phyloP scores from a whole-genome alignment of 2,797 vertebrate species.

The Aphelocoma californica region DNA sequence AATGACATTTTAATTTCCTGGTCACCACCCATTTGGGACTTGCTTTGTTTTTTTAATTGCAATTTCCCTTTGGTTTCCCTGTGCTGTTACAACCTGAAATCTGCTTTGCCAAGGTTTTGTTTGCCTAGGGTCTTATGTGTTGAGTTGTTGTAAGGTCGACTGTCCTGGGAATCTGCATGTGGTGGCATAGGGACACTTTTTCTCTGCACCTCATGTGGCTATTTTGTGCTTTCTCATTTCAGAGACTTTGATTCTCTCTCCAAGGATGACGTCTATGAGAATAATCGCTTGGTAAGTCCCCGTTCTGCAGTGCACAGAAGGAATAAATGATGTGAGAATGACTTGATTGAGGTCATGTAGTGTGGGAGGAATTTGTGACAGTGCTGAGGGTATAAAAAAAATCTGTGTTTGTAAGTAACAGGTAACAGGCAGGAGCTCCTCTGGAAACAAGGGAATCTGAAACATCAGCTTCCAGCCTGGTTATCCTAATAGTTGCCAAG shows the following conservation, averaged over 20 bases:
- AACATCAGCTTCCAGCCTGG: neutral
- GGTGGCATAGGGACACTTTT: neutral
- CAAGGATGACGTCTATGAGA: conserved; percentile 95
- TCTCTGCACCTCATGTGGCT: neutral
- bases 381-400: neutral
- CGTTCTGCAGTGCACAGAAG: neutral
- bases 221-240: conserved; percentile 51
- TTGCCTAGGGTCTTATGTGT: neutral
- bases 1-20: conserved; percentile 1
- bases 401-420: neutral
- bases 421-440: neutral
- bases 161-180: neutral
- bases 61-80: neutral
- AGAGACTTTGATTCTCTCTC: conserved; percentile 94
- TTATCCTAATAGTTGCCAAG: neutral
- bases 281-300: conserved; percentile 93
- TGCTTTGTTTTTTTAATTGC: neutral
- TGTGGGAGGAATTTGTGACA: neutral
- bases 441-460: neutral
- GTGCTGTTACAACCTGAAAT: neutral
- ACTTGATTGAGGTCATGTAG: neutral
- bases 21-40: neutral
- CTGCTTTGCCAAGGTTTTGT: neutral
- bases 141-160: neutral
- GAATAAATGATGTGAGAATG: neutral